Conservation (phyloP, 2,113 vertebrate species). For the Bubo bubo region DNA sequence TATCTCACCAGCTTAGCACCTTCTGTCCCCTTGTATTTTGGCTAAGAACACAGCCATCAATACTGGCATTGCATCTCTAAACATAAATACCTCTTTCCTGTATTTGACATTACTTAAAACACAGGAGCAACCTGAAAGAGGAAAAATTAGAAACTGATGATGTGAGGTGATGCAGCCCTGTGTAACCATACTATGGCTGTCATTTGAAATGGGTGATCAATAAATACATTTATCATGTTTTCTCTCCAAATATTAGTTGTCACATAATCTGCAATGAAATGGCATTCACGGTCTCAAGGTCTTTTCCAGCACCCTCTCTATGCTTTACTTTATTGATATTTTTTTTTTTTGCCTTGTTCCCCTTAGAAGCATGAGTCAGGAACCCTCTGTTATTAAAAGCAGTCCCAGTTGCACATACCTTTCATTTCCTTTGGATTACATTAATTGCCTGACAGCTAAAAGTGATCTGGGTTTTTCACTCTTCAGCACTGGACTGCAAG, state of each 20-base stretch:
- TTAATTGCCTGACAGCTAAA: slow-evolving; percentile 81
- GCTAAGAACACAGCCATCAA: not conserved
- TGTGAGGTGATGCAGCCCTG: not conserved
- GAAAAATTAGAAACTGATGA: not conserved
- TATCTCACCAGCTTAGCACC: not conserved
- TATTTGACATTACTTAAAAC: not conserved
- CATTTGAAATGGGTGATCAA: not conserved
- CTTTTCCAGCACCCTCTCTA: not conserved
- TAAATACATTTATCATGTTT: slow-evolving; percentile 20
- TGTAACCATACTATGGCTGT: not conserved
- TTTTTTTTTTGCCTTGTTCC: not conserved
- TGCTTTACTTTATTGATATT: slow-evolving; percentile 64
- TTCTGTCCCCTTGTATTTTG: not conserved
- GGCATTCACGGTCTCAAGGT: slow-evolving; percentile 23
- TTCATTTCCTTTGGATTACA: slow-evolving; percentile 79
- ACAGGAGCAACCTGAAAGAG: not conserved
- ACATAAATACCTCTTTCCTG: not conserved
- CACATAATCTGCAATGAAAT: slow-evolving; percentile 34
- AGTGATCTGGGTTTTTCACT: slow-evolving; percentile 72
- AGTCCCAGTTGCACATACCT: slow-evolving; percentile 68
- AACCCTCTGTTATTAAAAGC: slow-evolving; percentile 73
- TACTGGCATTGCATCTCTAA: not conserved
- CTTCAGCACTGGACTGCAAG: slow-evolving; percentile 60
- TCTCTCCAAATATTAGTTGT: slow-evolving; percentile 8
- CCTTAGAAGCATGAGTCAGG: slow-evolving; percentile 62